These are phyloP conservation scores for Lutjanus campechanus DNA, from an alignment of 2,797 vertebrate genomes.

Conservation along the genomic window DNA sequence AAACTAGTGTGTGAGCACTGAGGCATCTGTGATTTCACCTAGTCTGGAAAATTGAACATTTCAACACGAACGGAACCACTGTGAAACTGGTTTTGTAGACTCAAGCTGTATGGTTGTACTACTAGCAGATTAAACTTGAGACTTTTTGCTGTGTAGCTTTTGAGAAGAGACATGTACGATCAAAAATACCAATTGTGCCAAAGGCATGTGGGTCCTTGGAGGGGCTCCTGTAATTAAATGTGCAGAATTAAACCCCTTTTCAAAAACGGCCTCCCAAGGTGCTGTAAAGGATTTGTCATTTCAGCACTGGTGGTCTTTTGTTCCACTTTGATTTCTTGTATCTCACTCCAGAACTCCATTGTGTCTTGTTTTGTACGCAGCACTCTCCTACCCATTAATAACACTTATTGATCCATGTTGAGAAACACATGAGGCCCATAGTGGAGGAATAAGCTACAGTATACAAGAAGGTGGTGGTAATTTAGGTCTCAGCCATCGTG, in stretches of 20 bases:
- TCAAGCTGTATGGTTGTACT: neutral
- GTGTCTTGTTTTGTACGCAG: neutral
- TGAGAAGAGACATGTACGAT: neutral
- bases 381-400: constrained; percentile 5
- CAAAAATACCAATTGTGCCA: constrained; percentile 10
- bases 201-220: neutral
- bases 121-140: neutral
- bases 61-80: neutral
- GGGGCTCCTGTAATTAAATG: constrained; percentile 20
- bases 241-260: neutral
- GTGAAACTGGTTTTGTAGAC: neutral
- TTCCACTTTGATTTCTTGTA: constrained; percentile 13
- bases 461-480: neutral
- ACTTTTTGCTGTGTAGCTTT: neutral
- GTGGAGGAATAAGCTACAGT: constrained; percentile 1
- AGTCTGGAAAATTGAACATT: neutral
- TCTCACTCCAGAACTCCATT: neutral
- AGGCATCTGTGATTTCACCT: neutral
- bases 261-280: neutral
- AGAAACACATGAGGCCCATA: neutral
- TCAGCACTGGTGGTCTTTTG: neutral
- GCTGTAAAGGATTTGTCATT: constrained; percentile 8
- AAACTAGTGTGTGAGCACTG: neutral
- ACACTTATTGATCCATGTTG: constrained; percentile 2
- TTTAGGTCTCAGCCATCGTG: neutral